These are phyloP conservation scores for Mastigias papua DNA, from an alignment of 30 jellyfish, hydroid and myxozoan species.

Conservation along the genomic window DNA sequence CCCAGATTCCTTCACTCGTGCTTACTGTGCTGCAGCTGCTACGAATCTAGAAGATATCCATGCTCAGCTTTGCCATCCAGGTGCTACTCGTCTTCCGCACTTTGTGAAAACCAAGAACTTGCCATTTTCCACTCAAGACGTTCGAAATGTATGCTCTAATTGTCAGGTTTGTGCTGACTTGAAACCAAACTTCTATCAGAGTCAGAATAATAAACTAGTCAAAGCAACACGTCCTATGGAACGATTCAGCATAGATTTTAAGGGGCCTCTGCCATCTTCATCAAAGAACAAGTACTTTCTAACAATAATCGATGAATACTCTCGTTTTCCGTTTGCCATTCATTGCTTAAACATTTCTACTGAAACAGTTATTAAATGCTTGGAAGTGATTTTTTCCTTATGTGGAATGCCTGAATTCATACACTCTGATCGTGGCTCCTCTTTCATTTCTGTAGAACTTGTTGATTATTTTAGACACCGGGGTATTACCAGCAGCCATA, in stretches of 20 bases:
- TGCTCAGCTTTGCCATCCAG: slow-evolving; percentile 70
- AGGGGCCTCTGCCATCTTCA: slow-evolving; percentile 58
- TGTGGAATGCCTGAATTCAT: slow-evolving; percentile 72
- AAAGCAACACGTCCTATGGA: slow-evolving; percentile 75
- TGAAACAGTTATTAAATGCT: slow-evolving; percentile 59
- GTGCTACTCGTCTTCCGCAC: slow-evolving; percentile 64
- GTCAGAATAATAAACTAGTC: slow-evolving; percentile 23
- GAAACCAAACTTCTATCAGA: too few relatives aligned
- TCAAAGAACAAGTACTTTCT: slow-evolving; percentile 63
- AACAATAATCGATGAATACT: too few relatives aligned
- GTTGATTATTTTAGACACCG: slow-evolving; percentile 17
- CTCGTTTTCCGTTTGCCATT: slow-evolving; percentile 72
- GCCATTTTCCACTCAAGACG: slow-evolving; percentile 69
- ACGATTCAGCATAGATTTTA: slow-evolving; percentile 65
- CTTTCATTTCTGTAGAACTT: slow-evolving; percentile 60
- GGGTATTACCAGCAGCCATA: slow-evolving; percentile 63
- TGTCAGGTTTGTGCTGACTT: slow-evolving; percentile 66
- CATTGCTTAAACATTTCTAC: slow-evolving; percentile 40
- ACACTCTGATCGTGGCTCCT: slow-evolving; percentile 75
- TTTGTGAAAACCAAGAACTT: slow-evolving; percentile 43
- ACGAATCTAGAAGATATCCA: slow-evolving; percentile 37
- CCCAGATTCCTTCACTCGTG: slow-evolving; percentile 77
- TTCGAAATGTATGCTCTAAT: slow-evolving; percentile 45
- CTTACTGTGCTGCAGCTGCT: slow-evolving; percentile 38
- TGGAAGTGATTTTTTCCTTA: slow-evolving; percentile 30